Conservation (phyloP, 2,113 vertebrate species). For the Tamias sibiricus region DNA sequence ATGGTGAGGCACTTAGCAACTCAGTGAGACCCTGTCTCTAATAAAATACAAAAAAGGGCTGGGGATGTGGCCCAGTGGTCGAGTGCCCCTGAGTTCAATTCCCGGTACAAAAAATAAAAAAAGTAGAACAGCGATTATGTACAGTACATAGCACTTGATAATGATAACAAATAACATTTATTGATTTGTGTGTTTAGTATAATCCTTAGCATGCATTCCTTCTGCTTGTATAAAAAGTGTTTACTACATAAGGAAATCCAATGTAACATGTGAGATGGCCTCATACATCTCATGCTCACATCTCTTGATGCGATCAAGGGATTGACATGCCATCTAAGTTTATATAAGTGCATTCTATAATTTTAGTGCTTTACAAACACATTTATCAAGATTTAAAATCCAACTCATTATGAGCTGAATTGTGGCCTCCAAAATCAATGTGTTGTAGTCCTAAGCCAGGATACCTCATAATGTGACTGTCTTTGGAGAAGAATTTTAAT, state of each 20-base stretch:
- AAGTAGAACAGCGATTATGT: background rate
- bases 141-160: background rate
- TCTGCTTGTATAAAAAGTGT: background rate
- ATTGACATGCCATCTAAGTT: background rate
- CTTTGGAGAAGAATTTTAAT: background rate
- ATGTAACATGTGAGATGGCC: too few species aligned
- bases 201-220: background rate
- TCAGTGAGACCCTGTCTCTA: too few species aligned
- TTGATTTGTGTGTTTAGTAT: background rate
- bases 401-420: background rate
- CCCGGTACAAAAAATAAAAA: too few species aligned
- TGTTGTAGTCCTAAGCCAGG: background rate
- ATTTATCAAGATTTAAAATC: background rate
- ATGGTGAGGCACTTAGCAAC: too few species aligned
- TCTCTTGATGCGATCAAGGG: background rate
- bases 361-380: background rate
- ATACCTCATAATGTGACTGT: background rate
- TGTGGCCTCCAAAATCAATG: background rate
- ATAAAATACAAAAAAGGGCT: too few species aligned
- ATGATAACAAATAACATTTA: background rate
- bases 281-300: background rate
- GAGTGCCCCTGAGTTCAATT: too few species aligned
- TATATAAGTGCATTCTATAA: background rate
- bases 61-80: too few species aligned
- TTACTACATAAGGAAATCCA: background rate